Base-by-base conservation (phyloP, 2,113 vertebrate genomes). In the Notiomystis cincta region DNA sequence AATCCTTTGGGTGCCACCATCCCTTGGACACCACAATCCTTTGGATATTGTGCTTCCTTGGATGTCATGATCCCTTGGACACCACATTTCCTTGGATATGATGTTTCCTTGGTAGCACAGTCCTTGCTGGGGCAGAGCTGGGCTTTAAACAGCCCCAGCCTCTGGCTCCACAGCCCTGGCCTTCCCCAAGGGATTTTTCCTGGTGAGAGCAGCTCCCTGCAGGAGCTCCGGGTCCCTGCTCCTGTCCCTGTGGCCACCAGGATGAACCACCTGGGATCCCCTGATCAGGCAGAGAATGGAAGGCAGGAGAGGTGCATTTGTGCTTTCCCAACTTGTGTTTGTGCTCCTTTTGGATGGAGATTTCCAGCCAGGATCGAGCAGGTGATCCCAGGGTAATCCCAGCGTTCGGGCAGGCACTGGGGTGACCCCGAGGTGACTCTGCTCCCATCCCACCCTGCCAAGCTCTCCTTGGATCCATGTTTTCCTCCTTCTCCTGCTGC, bases 241-340 rank as follows among this genome's bases (percentile, higher is more conserved):
- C 35, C 5, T 57, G 11, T 33, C 51, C 5, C 13, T 1, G 9
- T 0, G 0, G 17, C 30, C 56, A 21, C 30, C 38, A 56, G 56
- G 6, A 2, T 12, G 28, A 37, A 2, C 44, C 5, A 0, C 4
- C 27, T 18, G 28, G 40, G 60, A 23, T 51, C 16, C 11, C 1
- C 0, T 15, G 47, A 9, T 16, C 33, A 56, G 15, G 1, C 2
- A 45, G 47, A 14, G 35, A 6, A 7, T 2, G 13, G 15, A 19
- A 16, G 54, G 12, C 42, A 44, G 54, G 54, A 66, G 40, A 50
- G 21, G 9, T 33, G 54, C 18, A 10, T 54, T 86, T 79, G 30
- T 79, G 30, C 22, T 40, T 51, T 79, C n/a, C 48, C 45, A 18
- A 9, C 7, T 50, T 40, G 40, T 40, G 40, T 45, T 85, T 64